Evolutionary conservation across 2,888 invertebrate genomes (phyloP), one percentile per base, ranked within the genome.

Genomic region (Volucella zonaria): DNA sequence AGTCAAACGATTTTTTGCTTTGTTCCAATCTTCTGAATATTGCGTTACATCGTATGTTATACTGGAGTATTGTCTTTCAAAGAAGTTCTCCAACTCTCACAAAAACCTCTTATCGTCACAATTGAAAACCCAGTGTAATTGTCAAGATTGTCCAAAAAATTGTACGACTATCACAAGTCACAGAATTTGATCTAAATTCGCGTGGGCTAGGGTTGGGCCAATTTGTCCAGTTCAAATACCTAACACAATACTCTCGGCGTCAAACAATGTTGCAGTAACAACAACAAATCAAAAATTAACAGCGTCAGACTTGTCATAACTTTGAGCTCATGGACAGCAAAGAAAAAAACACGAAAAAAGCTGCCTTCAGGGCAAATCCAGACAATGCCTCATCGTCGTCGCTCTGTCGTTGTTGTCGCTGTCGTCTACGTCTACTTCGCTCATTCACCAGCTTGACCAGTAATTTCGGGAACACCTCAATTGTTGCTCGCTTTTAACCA

Each of bases 191-290:
- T 77, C 68, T 62, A 54, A 52, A 77, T 77, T 77, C 68, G 77
- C 62, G 54, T 77, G 49, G 64, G 77, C 62, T 62, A 56, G 77
- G 62, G 62, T 64, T 70, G 62, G 77, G 64, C 77, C 70, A 77
- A 77, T 77, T 77, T 77, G 77, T 77, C 47, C 70, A 64, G 77
- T 58, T 49, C 70, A 77, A 62, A 77, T 77, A 42, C n/a, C 54
- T n/a, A 70, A 49, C 47, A 62, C 62, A 54, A 56, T 54, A 52
- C 58, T 31, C 40, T 15, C 42, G 15, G 12, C 64, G 31, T 40
- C 62, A 54, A 45, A 73, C 42, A 73, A 42, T 43, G 42, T 12
- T 52, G 43, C 42, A 43, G 43, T 31, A 31, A 31, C 71, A 56
- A 45, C 66, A 52, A 64, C 31, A 74, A 56, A 56, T 38, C n/a